phyloP scores from a whole-genome alignment of 2,113 vertebrate genomes.

The Bufo bufo region DNA sequence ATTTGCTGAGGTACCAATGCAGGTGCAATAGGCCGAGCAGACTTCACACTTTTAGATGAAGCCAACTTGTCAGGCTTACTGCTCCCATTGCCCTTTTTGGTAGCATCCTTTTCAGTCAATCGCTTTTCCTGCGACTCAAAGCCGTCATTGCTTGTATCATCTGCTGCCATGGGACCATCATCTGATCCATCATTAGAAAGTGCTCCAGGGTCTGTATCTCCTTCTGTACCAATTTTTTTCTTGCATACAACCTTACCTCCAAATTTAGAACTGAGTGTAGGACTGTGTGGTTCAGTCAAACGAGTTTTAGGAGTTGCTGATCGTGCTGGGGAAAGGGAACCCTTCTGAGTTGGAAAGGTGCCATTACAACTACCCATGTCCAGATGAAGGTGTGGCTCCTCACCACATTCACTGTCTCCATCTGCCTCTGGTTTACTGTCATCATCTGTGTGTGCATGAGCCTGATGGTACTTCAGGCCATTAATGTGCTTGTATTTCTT shows the following conservation, averaged over 20 bases:
- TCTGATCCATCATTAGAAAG: conserved; percentile 89
- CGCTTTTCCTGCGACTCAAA: conserved; percentile 88
- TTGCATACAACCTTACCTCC: conserved; percentile 85
- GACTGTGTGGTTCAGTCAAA: conserved; percentile 90
- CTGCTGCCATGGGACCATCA: conserved; percentile 86
- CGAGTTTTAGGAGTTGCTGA: conserved; percentile 94
- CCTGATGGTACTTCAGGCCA: conserved; percentile 97
- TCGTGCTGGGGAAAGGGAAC: conserved; percentile 91
- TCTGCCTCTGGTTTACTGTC: conserved; percentile 93
- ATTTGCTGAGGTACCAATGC: conserved; percentile 86
- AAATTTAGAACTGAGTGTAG: conserved; percentile 91
- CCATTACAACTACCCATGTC: conserved; percentile 91
- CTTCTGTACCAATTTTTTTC: conserved; percentile 83
- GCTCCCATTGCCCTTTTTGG: conserved; percentile 80
- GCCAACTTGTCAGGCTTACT: conserved; percentile 86
- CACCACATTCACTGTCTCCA: conserved; percentile 91
- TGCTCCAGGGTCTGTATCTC: conserved; percentile 83
- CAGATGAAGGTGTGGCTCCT: conserved; percentile 85
- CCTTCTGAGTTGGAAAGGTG: conserved; percentile 85
- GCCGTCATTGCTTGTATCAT: conserved; percentile 93
- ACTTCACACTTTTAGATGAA: conserved; percentile 88
- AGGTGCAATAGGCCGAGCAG: conserved; percentile 85
- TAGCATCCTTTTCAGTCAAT: conserved; percentile 80
- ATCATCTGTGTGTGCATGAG: conserved; percentile 93
- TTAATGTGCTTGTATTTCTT: conserved; percentile 99